A percentile compares a stretch with the other conserved stretches of the same genome.
These are phyloP conservation scores for Eupeodes luniger DNA, from an alignment of 2,888 invertebrate species.

Conservation along the genomic window DNA sequence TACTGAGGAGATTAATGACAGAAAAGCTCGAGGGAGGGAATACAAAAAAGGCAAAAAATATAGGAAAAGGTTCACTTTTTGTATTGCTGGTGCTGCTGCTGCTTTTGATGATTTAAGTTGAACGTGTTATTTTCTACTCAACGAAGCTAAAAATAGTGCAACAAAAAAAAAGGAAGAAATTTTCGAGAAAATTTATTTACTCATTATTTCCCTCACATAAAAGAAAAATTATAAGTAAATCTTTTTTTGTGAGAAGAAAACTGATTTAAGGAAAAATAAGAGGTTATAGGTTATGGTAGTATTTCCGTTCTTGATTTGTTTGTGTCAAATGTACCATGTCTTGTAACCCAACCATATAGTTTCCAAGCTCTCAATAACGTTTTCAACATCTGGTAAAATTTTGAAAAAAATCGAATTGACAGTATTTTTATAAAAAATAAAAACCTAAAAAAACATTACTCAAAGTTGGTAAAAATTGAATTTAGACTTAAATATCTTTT, in stretches of 20 bases:
- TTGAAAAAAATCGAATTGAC: too few species aligned
- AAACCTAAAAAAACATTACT: too few species aligned
- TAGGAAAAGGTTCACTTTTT: not conserved
- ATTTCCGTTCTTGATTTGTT: too few species aligned
- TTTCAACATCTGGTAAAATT: too few species aligned
- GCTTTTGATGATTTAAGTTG: slow-evolving; percentile 22
- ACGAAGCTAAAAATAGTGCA: slow-evolving; percentile 19
- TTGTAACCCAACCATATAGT: too few species aligned
- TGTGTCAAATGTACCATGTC: too few species aligned
- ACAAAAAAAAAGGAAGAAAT: not conserved
- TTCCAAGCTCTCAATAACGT: too few species aligned
- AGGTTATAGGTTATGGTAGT: not conserved
- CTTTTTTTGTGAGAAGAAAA: not conserved
- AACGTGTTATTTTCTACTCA: slow-evolving; percentile 37
- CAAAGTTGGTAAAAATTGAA: too few species aligned
- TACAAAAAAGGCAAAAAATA: not conserved
- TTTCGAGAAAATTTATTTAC: slow-evolving; percentile 8
- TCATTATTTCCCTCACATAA: not conserved
- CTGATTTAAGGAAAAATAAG: not conserved
- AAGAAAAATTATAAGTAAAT: not conserved
- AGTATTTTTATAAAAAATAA: too few species aligned
- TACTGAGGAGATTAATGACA: slow-evolving; percentile 28
- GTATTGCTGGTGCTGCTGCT: not conserved
- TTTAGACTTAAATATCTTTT: too few species aligned
- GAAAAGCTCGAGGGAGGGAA: slow-evolving; percentile 6